Evolutionary conservation across 2,797 vertebrate genomes (phyloP).

Genomic region (Galagoides demidoff): DNA sequence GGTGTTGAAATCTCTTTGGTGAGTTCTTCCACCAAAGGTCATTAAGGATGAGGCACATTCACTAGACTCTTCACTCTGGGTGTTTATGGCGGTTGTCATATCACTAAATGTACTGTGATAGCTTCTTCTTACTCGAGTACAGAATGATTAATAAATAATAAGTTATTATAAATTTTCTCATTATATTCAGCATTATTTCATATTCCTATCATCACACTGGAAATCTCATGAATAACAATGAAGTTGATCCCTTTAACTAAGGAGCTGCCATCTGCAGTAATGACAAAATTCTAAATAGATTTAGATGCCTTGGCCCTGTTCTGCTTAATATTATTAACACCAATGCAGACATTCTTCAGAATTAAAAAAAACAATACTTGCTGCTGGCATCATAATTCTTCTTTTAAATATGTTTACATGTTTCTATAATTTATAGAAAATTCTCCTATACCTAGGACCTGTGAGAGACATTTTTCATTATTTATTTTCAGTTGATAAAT

Average conservation of each 20-base stretch:
- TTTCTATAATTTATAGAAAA: not conserved
- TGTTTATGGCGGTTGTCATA: not conserved
- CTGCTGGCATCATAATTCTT: not conserved
- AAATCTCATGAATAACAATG: constrained; percentile 66
- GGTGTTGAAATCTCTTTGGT: not conserved
- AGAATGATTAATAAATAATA: constrained; percentile 46
- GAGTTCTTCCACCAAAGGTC: not conserved
- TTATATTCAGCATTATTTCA: constrained; percentile 39
- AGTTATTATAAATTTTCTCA: constrained; percentile 46
- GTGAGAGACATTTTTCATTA: not conserved
- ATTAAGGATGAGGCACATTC: not conserved
- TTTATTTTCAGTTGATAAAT: not conserved
- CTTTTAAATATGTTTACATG: not conserved
- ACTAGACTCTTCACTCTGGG: not conserved
- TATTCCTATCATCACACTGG: constrained; percentile 5
- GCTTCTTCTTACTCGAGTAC: constrained; percentile 32
- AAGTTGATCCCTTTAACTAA: constrained; percentile 51
- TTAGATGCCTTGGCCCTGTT: not conserved
- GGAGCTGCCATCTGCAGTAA: constrained; percentile 40
- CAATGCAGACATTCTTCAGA: not conserved
- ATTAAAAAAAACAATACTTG: not conserved
- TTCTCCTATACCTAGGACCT: not conserved
- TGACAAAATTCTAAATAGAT: constrained; percentile 44
- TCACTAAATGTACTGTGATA: not conserved
- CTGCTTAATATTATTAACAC: constrained; percentile 13